These are phyloP conservation scores for Crotophaga sulcirostris DNA, from an alignment of 2,113 vertebrate genomes.

Conservation along the genomic window DNA sequence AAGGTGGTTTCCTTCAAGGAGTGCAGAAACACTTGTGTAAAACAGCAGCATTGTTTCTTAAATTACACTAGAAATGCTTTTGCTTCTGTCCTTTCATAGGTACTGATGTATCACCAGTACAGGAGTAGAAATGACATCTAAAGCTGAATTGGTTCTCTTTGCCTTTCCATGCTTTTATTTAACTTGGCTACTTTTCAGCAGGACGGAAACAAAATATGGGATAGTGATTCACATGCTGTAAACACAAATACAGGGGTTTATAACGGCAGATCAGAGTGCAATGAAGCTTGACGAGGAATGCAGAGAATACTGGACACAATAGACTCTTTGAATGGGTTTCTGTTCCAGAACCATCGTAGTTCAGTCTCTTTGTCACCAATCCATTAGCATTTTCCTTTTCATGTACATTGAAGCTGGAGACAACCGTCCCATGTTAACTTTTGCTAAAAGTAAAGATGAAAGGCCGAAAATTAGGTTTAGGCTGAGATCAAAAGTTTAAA, in stretches of 20 bases:
- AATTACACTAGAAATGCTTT: background rate
- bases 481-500: slow-evolving; percentile 44
- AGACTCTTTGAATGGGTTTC: background rate
- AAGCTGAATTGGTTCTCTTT: background rate
- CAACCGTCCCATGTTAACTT: background rate
- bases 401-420: background rate
- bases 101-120: background rate
- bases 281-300: background rate
- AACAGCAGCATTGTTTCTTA: background rate
- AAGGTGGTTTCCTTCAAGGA: background rate
- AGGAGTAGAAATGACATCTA: background rate
- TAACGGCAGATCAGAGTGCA: background rate
- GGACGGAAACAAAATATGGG: background rate
- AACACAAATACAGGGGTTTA: slow-evolving; percentile 16
- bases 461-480: background rate
- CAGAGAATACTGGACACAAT: background rate
- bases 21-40: background rate
- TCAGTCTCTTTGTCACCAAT: background rate
- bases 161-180: background rate
- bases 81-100: background rate
- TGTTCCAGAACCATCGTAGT: background rate
- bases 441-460: background rate
- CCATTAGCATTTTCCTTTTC: slow-evolving; percentile 11
- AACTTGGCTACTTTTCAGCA: background rate
- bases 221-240: background rate